Conservation (phyloP, 2,797 vertebrate species). For the Tinamus major region DNA sequence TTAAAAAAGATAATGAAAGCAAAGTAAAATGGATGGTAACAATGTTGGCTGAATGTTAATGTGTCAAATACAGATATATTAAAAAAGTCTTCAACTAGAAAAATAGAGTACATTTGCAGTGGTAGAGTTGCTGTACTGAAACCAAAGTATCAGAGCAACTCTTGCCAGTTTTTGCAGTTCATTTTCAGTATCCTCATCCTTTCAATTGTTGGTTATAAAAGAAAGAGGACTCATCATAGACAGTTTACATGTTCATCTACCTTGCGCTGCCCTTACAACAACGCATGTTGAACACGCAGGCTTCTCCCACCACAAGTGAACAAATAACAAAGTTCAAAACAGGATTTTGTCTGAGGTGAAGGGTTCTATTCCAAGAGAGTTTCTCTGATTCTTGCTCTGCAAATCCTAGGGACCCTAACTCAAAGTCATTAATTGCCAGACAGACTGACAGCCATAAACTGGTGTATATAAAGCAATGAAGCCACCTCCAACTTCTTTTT, state of each 20-base stretch:
- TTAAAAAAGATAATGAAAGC: slow-evolving; percentile 77
- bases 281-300: slow-evolving; percentile 48
- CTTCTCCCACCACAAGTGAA: slow-evolving; percentile 2
- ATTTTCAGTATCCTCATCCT: slow-evolving; percentile 57
- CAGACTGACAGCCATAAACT: slow-evolving; percentile 23
- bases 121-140: slow-evolving; percentile 68
- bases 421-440: slow-evolving; percentile 30
- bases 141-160: slow-evolving; percentile 71
- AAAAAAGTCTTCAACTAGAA: slow-evolving; percentile 76
- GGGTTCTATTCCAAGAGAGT: neutral
- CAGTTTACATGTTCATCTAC: slow-evolving; percentile 48
- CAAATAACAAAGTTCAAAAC: slow-evolving; percentile 10
- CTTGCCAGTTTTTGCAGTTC: slow-evolving; percentile 68
- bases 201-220: slow-evolving; percentile 47
- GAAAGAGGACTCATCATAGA: slow-evolving; percentile 51
- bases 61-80: slow-evolving; percentile 73
- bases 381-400: slow-evolving; percentile 37
- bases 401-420: slow-evolving; percentile 39
- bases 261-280: slow-evolving; percentile 47
- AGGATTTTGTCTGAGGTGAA: slow-evolving; percentile 25
- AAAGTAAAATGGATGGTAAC: slow-evolving; percentile 79
- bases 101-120: slow-evolving; percentile 74
- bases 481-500: slow-evolving; percentile 24
- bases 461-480: slow-evolving; percentile 24
- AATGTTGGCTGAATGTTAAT: slow-evolving; percentile 61